Conservation (phyloP, 2,797 vertebrate species). For the Pitangus sulphuratus region DNA sequence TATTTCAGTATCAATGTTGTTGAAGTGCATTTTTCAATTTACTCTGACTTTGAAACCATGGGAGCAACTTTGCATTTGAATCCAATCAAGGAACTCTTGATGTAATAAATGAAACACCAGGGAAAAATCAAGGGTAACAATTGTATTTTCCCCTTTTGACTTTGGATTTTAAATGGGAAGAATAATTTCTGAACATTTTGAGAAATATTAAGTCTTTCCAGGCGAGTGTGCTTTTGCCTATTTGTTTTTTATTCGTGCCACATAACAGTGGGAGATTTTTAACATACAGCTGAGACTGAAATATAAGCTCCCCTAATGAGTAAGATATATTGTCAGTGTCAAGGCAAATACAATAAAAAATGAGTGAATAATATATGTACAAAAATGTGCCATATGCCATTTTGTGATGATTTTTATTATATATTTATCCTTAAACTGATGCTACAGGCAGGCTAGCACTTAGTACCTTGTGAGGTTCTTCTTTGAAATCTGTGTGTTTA, state of each 20-base stretch:
- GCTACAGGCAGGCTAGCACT: neutral
- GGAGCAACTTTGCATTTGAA: slow-evolving; percentile 67
- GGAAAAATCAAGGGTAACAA: slow-evolving; percentile 64
- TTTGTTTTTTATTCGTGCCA: slow-evolving; percentile 44
- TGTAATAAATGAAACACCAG: slow-evolving; percentile 66
- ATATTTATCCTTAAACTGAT: slow-evolving; percentile 25
- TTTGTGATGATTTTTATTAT: slow-evolving; percentile 17
- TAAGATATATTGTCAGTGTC: slow-evolving; percentile 62
- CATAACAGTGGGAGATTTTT: slow-evolving; percentile 62
- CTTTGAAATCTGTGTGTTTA: neutral
- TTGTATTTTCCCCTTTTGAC: slow-evolving; percentile 61
- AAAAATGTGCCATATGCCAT: slow-evolving; percentile 53
- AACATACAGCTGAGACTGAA: slow-evolving; percentile 63
- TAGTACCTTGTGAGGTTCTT: slow-evolving; percentile 14
- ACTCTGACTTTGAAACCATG: slow-evolving; percentile 62
- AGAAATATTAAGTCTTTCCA: slow-evolving; percentile 30
- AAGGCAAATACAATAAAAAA: slow-evolving; percentile 68
- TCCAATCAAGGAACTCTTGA: slow-evolving; percentile 63
- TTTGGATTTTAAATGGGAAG: slow-evolving; percentile 56
- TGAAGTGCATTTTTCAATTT: slow-evolving; percentile 56
- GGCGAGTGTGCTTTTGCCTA: neutral
- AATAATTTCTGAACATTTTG: slow-evolving; percentile 29
- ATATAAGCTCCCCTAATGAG: slow-evolving; percentile 68
- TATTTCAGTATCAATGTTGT: slow-evolving; percentile 50
- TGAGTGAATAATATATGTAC: slow-evolving; percentile 49